Percentiles rank a stretch among this genome's conserved stretches.
Conservation (phyloP, 2,888 invertebrate genomes). For the Machimus rusticus region DNA sequence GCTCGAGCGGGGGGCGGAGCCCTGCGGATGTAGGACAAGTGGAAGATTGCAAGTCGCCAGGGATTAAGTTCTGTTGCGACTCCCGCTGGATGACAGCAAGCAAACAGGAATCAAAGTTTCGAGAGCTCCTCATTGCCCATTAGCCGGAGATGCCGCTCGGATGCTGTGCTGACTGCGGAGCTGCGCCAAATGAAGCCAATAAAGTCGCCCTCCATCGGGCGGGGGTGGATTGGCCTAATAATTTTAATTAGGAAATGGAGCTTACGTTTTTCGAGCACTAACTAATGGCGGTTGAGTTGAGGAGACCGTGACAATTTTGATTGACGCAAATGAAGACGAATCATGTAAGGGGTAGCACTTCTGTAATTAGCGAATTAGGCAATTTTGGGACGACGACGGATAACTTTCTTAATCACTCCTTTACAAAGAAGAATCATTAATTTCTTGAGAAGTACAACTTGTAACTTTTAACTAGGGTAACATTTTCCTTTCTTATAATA, state of each 20-base stretch:
- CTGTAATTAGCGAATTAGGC: not conserved
- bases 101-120: conserved; percentile 32
- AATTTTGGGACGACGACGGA: not conserved
- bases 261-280: not conserved
- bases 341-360: conserved; percentile 1
- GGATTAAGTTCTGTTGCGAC: conserved; percentile 1
- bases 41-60: conserved; percentile 25
- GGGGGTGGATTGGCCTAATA: not conserved
- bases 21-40: not conserved
- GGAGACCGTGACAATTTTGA: conserved; percentile 7
- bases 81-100: not conserved
- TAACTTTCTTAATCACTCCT: not conserved
- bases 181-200: not conserved
- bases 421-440: not conserved
- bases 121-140: conserved; percentile 11
- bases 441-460: not conserved
- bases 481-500: not conserved
- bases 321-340: conserved; percentile 31
- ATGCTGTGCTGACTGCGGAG: not conserved
- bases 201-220: not conserved
- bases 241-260: conserved; percentile 22
- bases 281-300: not conserved
- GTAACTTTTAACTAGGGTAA: not conserved
- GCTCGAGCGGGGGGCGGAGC: not conserved
- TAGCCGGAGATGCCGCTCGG: not conserved